phyloP scores from a whole-genome alignment of 2,113 vertebrate genomes.

The Thamnaconus septentrionalis region DNA sequence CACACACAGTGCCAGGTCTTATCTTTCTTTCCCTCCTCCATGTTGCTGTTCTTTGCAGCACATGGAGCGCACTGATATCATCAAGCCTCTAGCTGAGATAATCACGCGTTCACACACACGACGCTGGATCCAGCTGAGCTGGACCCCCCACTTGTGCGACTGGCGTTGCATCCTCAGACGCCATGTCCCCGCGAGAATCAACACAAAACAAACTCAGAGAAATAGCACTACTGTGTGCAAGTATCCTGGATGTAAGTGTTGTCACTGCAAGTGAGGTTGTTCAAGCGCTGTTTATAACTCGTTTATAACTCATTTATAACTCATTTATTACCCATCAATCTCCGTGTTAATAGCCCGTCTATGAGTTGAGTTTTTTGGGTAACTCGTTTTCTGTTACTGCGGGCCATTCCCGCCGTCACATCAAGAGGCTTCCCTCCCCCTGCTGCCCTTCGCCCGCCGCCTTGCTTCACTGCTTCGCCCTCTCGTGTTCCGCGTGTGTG shows the following conservation, averaged over 20 bases:
- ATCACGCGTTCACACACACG: conserved; percentile 16
- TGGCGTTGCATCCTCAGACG: conserved; percentile 30
- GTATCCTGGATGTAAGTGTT: too few relatives aligned
- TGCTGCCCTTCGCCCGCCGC: conserved; percentile 37
- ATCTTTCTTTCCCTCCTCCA: conserved; percentile 40
- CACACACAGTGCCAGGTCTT: conserved; percentile 33
- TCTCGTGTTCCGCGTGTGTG: not conserved
- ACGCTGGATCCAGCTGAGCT: too few relatives aligned
- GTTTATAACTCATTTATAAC: too few relatives aligned
- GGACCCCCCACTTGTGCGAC: not conserved
- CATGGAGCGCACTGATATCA: conserved; percentile 59
- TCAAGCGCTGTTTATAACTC: too few relatives aligned
- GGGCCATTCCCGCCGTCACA: conserved; percentile 3
- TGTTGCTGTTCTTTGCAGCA: conserved; percentile 46
- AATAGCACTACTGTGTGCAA: too few relatives aligned
- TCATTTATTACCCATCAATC: too few relatives aligned
- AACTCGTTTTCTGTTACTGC: too few relatives aligned
- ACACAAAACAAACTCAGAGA: too few relatives aligned
- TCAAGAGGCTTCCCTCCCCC: conserved; percentile 28
- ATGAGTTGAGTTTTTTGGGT: too few relatives aligned
- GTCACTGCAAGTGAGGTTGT: too few relatives aligned
- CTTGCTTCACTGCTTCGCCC: conserved; percentile 8
- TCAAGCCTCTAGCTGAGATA: conserved; percentile 48
- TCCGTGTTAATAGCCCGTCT: too few relatives aligned
- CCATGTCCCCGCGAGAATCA: not conserved